These are phyloP conservation scores for Sphyrna mokarran DNA, from an alignment of 2,113 vertebrate species.

Conservation along the genomic window DNA sequence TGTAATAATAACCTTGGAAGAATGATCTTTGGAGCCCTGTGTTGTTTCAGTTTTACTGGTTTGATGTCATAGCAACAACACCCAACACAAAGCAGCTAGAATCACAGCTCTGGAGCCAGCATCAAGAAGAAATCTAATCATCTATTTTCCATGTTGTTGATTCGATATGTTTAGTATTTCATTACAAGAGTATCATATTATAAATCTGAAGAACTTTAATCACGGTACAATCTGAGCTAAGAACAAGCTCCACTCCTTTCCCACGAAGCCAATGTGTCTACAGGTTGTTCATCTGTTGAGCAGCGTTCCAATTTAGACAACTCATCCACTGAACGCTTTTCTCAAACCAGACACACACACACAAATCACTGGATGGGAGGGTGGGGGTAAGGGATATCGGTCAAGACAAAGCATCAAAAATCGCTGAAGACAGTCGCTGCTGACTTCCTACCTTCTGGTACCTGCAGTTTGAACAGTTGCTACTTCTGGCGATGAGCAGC, in stretches of 20 bases:
- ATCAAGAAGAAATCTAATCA: background rate
- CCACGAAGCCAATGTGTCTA: background rate
- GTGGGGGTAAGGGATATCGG: too few relatives aligned
- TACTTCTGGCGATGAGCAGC: background rate
- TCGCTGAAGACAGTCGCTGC: too few relatives aligned
- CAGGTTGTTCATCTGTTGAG: background rate
- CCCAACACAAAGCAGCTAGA: background rate
- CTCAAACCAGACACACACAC: too few relatives aligned
- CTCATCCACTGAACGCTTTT: too few relatives aligned
- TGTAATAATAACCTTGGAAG: background rate
- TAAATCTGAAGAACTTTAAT: background rate
- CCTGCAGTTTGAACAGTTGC: background rate
- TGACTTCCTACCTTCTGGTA: background rate
- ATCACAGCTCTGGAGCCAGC: background rate
- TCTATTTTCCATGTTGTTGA: background rate
- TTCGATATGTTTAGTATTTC: background rate
- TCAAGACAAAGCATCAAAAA: too few relatives aligned
- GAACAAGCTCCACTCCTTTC: background rate
- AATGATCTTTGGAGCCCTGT: background rate
- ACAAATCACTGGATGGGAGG: too few relatives aligned
- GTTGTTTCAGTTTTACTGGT: background rate
- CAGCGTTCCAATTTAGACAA: background rate
- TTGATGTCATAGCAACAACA: background rate
- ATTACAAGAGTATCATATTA: background rate
- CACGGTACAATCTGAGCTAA: background rate